Conservation (phyloP, 2,113 vertebrate genomes). For the Pachypanchax playfairii region DNA sequence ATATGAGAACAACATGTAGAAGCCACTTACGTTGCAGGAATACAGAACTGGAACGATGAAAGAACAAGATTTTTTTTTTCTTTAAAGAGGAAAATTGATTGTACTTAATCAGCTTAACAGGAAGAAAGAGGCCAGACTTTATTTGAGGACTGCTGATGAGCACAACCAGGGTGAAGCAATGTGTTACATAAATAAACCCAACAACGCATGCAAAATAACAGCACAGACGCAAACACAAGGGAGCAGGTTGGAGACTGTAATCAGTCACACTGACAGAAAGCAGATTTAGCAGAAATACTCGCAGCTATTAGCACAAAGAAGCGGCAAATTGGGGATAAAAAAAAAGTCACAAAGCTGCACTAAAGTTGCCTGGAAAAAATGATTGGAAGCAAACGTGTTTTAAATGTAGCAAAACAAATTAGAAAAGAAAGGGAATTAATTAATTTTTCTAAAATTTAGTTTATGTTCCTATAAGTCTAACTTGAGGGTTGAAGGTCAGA, state of each 20-base stretch:
- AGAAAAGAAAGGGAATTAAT: background rate
- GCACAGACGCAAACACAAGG: background rate
- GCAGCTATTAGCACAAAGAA: slow-evolving; percentile 7
- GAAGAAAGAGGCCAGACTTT: slow-evolving; percentile 14
- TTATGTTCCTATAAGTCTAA: too few relatives aligned
- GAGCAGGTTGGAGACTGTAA: slow-evolving; percentile 35
- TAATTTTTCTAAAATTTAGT: too few relatives aligned
- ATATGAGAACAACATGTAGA: slow-evolving; percentile 10
- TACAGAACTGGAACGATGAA: background rate
- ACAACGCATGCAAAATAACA: slow-evolving; percentile 40
- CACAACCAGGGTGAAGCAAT: slow-evolving; percentile 25
- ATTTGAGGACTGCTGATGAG: slow-evolving; percentile 23
- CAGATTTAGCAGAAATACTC: slow-evolving; percentile 47
- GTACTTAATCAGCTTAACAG: slow-evolving; percentile 22
- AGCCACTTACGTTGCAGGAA: slow-evolving; percentile 6
- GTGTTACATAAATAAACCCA: slow-evolving; percentile 42
- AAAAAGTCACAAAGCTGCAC: background rate
- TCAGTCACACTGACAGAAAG: slow-evolving; percentile 64
- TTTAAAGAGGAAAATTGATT: slow-evolving; percentile 19
- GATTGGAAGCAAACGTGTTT: slow-evolving; percentile 9
- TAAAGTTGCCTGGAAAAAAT: background rate
- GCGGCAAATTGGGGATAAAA: slow-evolving; percentile 31
- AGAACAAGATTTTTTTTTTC: slow-evolving; percentile 16
- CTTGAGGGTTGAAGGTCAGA: too few relatives aligned
- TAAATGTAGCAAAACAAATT: background rate